Evolutionary conservation across 1,140 invertebrate species (phyloP), one percentile per base, ranked within the genome.

Genomic region (Forficula auricularia): DNA sequence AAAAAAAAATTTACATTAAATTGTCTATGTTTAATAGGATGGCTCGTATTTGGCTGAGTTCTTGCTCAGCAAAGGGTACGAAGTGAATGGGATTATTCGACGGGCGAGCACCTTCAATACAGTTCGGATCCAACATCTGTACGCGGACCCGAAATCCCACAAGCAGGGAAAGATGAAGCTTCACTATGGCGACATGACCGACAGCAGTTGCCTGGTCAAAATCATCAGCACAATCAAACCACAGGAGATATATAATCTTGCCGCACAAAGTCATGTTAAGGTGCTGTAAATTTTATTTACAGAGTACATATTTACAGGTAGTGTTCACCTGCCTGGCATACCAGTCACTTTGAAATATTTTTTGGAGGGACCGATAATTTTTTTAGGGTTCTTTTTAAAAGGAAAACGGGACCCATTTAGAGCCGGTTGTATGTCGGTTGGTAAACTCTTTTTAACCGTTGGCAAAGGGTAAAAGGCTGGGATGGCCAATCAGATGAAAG

Each of bases 221-320:
- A 82, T 98, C 37, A 95, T 99, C 37, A 75, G 70, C 40, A 67
- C 74, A 55, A 73, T 88, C 3, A 73, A 81, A 54, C 96, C 96
- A 0, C 76, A 76, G 39, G 96, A 99, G 67, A 86, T 99, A 48
- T 99, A 99, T 58, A 98, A 99, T 71, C 68, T 99, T 39, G 96
- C 90, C n/a, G 96, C 96, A 2, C 95, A 99, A 62, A 97, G 91
- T 56, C 96, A 99, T 65, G 96, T 99, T 6, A 98, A 98, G 70
- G 92, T 98, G 48, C 73, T n/a, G n/a, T n/a, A n/a, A n/a, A n/a
- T n/a, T 67, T 47, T 20, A 37, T 43, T 18, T 34, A 16, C n/a
- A 15, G n/a, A 22, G 18, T 15, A 42, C 2, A 3, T 27, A 4
- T 27, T 27, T 4, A 6, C 4, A 27, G 10, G 10, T 27, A 6